Percentiles rank a stretch among this genome's conserved stretches.
Evolutionary conservation across 2,113 vertebrate species (phyloP).

Genomic region (Megaceryle maxima): DNA sequence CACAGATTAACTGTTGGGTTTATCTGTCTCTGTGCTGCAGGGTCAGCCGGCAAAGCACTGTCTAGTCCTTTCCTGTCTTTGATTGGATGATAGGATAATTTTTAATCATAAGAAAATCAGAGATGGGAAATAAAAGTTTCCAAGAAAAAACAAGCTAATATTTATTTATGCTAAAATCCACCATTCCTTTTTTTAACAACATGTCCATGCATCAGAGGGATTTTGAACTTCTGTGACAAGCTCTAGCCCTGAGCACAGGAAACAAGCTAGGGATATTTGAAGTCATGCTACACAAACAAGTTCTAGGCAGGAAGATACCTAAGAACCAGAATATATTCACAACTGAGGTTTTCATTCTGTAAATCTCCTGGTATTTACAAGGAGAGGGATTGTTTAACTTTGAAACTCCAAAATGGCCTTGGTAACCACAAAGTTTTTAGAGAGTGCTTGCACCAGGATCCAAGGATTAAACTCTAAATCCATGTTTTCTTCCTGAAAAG

Average conservation of each 20-base stretch:
- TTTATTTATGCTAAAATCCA: constrained; percentile 22
- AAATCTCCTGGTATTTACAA: background rate
- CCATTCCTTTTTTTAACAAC: background rate
- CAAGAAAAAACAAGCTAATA: background rate
- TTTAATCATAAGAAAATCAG: background rate
- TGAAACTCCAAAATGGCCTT: background rate
- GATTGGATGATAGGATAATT: background rate
- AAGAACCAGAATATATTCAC: background rate
- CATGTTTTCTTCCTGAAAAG: constrained; percentile 21
- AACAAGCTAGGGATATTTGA: background rate
- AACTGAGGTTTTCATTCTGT: background rate
- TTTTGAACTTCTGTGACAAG: background rate
- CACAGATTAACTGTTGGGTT: background rate
- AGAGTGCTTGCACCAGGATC: background rate
- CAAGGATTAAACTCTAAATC: constrained; percentile 34
- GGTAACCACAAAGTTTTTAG: background rate
- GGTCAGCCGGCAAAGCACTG: background rate
- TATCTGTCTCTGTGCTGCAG: background rate
- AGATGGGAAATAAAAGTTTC: background rate
- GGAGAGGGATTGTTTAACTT: background rate
- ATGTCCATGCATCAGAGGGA: background rate
- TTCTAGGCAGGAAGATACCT: background rate
- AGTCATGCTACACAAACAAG: background rate
- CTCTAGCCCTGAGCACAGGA: background rate
- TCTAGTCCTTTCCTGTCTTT: background rate